These are phyloP conservation scores for Lathronympha strigana DNA, from an alignment of 2,888 invertebrate genomes.

Conservation along the genomic window DNA sequence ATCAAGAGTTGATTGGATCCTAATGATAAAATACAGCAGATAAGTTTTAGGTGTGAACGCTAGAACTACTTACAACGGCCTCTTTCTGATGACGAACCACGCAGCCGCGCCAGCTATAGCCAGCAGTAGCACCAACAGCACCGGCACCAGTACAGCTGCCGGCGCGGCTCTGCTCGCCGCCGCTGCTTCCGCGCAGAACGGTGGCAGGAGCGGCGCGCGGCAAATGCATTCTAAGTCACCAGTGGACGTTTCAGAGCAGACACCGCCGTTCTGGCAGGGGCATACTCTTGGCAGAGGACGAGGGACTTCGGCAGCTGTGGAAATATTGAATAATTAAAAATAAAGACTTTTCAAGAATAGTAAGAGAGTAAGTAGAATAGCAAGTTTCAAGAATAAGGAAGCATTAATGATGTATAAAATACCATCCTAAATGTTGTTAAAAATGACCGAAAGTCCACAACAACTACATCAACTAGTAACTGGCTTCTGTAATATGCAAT, in stretches of 20 bases:
- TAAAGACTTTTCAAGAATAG: too few relatives aligned
- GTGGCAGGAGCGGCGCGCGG: constrained; percentile 86
- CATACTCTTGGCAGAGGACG: constrained; percentile 91
- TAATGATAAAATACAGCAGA: neutral
- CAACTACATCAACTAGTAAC: too few relatives aligned
- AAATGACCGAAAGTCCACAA: too few relatives aligned
- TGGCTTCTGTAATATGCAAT: too few relatives aligned
- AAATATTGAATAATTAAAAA: neutral
- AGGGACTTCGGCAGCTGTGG: constrained; percentile 87
- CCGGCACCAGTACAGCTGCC: constrained; percentile 91
- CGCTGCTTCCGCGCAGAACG: constrained; percentile 86
- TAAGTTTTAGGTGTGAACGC: too few relatives aligned
- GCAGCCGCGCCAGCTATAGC: constrained; percentile 89
- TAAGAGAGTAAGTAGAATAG: too few relatives aligned
- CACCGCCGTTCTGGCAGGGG: constrained; percentile 94
- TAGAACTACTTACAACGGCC: constrained; percentile 88
- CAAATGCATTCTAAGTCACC: constrained; percentile 87
- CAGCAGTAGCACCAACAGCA: constrained; percentile 90
- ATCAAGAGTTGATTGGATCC: too few relatives aligned
- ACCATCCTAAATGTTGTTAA: too few relatives aligned
- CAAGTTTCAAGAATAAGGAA: too few relatives aligned
- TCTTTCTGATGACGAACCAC: constrained; percentile 91
- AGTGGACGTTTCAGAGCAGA: constrained; percentile 84
- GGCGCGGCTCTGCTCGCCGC: constrained; percentile 86
- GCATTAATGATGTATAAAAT: too few relatives aligned